phyloP scores from a whole-genome alignment of 2,113 vertebrate species.

The Ardeotis arabs region DNA sequence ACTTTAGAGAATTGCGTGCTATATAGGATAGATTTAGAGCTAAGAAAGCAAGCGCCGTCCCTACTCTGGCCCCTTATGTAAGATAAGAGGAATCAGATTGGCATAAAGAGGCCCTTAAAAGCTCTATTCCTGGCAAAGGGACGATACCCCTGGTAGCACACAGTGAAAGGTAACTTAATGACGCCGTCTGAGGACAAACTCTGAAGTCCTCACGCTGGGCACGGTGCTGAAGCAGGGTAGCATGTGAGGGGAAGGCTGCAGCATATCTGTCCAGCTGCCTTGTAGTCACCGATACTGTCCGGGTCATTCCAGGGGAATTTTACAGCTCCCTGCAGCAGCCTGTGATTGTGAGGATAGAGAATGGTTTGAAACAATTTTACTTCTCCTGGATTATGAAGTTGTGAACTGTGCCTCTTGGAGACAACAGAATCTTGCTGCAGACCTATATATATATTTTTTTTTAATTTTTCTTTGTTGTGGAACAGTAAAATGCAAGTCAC shows the following conservation, averaged over 20 bases:
- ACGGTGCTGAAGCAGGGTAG: not conserved
- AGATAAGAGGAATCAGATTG: constrained; percentile 46
- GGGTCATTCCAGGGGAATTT: not conserved
- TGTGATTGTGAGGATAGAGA: not conserved
- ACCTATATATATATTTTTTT: not conserved
- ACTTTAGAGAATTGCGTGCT: constrained; percentile 60
- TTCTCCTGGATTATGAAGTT: not conserved
- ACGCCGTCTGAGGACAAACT: constrained; percentile 14
- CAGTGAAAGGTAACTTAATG: not conserved
- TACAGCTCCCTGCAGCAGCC: not conserved
- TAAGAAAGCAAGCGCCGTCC: not conserved
- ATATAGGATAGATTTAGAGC: constrained; percentile 46
- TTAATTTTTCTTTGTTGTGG: not conserved
- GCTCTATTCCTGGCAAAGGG: constrained; percentile 1
- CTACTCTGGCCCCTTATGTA: constrained; percentile 47
- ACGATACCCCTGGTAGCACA: not conserved
- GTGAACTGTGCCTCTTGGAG: not conserved
- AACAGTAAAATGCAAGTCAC: not conserved
- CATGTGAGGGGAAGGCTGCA: not conserved
- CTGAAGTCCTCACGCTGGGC: not conserved
- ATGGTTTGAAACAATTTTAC: not conserved
- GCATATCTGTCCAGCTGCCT: not conserved
- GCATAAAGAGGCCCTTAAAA: constrained; percentile 57
- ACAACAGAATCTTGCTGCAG: not conserved
- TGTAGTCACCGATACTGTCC: fast-evolving